Evolutionary conservation across 2,888 invertebrate genomes (phyloP).

Genomic region (Coenonympha glycerion): DNA sequence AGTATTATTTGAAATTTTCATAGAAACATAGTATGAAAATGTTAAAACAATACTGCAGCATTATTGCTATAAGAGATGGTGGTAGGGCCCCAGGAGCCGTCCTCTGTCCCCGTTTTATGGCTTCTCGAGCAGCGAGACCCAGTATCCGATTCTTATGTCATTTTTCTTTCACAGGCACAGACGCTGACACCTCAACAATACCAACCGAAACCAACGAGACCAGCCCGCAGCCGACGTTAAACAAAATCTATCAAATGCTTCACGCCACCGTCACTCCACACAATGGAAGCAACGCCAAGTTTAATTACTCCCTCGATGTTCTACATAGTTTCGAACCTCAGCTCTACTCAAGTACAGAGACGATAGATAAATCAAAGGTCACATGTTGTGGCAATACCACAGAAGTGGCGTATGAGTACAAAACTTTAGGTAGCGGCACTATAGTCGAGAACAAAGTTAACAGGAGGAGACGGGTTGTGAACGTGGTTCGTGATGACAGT

Average conservation of each 20-base stretch:
- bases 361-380: constrained; percentile 32
- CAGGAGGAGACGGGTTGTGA: constrained; percentile 53
- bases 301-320: constrained; percentile 45
- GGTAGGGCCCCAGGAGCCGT: no score
- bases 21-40: no score
- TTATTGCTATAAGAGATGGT: no score
- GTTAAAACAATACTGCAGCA: no score
- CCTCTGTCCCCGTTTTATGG: no score
- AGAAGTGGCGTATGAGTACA: constrained; percentile 5
- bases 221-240: constrained; percentile 56
- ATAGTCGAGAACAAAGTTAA: constrained; percentile 40
- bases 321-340: constrained; percentile 39
- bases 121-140: no score
- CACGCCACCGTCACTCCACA: constrained; percentile 43
- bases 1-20: no score
- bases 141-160: no score
- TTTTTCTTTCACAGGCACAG: constrained; percentile 55
- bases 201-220: constrained; percentile 42
- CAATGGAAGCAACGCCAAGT: constrained; percentile 46
- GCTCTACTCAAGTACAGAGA: constrained; percentile 26
- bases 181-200: constrained; percentile 52
- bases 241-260: constrained; percentile 66
- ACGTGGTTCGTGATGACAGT: constrained; percentile 46
- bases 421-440: constrained; percentile 35
- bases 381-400: constrained; percentile 37